Conservation (phyloP, 2,113 vertebrate genomes). For the Odobenus rosmarus region DNA sequence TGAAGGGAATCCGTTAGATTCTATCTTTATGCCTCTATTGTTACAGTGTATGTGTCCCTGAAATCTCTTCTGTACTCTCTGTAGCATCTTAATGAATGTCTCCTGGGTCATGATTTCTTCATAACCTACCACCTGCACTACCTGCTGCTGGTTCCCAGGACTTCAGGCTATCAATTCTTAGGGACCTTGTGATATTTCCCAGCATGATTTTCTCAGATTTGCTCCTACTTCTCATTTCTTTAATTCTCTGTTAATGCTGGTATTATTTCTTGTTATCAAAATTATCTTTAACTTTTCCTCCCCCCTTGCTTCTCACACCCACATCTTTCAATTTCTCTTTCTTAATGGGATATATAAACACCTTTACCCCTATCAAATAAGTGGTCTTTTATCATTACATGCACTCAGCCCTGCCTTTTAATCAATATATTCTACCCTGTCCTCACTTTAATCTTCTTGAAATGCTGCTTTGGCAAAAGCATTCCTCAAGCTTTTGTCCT, state of each 20-base stretch:
- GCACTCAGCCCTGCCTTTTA: neutral
- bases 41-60: neutral
- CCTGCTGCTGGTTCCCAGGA: neutral
- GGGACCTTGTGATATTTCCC: neutral
- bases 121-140: rapidly evolving
- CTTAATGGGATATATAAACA: neutral
- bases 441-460: neutral
- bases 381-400: neutral
- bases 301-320: neutral
- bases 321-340: neutral
- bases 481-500: neutral
- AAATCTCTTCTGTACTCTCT: neutral
- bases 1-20: neutral
- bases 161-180: neutral
- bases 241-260: neutral
- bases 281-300: neutral
- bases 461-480: neutral
- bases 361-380: neutral
- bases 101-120: neutral
- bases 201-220: neutral
- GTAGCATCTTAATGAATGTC: neutral
- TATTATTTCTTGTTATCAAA: neutral
- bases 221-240: neutral
- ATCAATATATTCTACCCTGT: rapidly evolving
- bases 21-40: neutral